phyloP scores from a whole-genome alignment of 2,797 vertebrate species.

The Crossoptilon crossoptilon region DNA sequence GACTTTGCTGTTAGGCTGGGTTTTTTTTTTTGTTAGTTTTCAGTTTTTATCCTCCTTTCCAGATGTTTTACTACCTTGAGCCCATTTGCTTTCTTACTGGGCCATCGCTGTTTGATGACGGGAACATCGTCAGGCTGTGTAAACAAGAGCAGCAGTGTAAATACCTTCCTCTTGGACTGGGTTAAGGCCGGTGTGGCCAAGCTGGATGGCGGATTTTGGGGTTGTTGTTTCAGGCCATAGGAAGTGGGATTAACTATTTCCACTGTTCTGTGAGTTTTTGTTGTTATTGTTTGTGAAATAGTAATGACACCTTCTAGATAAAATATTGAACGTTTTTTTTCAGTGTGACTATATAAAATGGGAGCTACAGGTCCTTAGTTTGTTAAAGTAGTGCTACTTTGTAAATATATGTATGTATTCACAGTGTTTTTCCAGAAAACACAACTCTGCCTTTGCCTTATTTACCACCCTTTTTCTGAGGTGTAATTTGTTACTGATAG shows the following conservation, averaged over 20 bases:
- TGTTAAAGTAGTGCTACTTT: not conserved
- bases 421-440: not conserved
- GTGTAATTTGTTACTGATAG: not conserved
- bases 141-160: conserved; percentile 21
- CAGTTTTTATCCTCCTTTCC: not conserved
- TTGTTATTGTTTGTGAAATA: not conserved
- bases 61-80: not conserved
- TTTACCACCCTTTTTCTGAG: rapidly evolving
- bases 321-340: not conserved
- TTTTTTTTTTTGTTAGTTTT: not conserved
- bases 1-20: not conserved
- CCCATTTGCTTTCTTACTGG: not conserved
- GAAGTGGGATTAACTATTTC: not conserved
- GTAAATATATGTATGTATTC: not conserved
- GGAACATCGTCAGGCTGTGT: not conserved
- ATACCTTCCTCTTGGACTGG: not conserved
- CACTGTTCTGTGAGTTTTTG: not conserved
- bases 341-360: not conserved
- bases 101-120: not conserved
- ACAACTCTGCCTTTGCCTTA: not conserved
- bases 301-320: not conserved
- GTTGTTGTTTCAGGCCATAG: not conserved
- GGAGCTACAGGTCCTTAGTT: not conserved
- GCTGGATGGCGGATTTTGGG: not conserved
- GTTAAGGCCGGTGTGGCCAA: not conserved